Base-by-base conservation (phyloP, 2,797 vertebrate species). In the Sebastes taczanowskii region DNA sequence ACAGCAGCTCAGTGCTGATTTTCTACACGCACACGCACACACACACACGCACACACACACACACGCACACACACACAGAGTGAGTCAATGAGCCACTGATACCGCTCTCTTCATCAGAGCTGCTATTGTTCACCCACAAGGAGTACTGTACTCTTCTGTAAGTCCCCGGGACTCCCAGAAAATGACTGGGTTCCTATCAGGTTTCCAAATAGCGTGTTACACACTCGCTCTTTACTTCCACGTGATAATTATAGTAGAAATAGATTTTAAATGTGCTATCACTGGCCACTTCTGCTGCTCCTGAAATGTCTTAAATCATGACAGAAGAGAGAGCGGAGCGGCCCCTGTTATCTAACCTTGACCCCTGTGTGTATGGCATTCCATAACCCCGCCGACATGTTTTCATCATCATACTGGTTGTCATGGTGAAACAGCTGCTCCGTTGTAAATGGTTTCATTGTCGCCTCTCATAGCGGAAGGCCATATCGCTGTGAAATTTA, bases 351-450 rank as follows among this genome's bases (percentile, higher is more conserved):
- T 92, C 88, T 86, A 86, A 89, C 90, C 89, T 87, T 91, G 90
- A 91, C 11, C 88, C 88, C 82, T n/a, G 58, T 60, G 52, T 64
- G 80, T 73, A 42, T 29, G 77, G 70, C 81, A 78, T 84, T 86
- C 84, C 88, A 76, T 80, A 85, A 90, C 86, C 81, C 82, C 55
- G 63, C 38, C 81, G 68, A 84, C 84, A 18, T 92, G 91, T 91
- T 94, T 94, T 80, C 82, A 86, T 88, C 89, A 88, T 87, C 82
- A 78, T 25, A 73, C 62, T 35, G 88, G 92, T 95, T 87, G 93
- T 88, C 95, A 94, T 94, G 93, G 95, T 80, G 88, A 95, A 91
- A 95, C 94, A 95, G 95, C 95, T 95, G 95, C 88, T 88, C 82
- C 11, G 74, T 84, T 84, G 74, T 95, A 91, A 96, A 96, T 92